These are phyloP conservation scores for Hirtodrosophila cameraria DNA, from an alignment of 2,888 invertebrate genomes.

Conservation along the genomic window DNA sequence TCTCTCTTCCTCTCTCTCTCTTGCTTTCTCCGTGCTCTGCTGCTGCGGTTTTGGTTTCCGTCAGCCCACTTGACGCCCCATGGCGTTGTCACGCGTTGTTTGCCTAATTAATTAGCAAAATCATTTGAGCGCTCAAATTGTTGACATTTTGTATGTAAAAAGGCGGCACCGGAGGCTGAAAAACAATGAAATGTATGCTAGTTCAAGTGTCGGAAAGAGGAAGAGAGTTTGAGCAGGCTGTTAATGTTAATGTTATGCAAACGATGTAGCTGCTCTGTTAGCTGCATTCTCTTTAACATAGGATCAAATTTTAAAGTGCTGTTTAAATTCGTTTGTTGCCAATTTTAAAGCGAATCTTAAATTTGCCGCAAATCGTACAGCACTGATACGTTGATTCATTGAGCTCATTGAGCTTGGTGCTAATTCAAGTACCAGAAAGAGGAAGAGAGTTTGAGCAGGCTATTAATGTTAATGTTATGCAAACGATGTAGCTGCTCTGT, in stretches of 20 bases:
- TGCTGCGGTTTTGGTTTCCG: constrained; percentile 20
- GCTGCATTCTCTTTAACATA: too few species aligned
- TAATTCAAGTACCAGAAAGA: too few species aligned
- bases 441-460: neutral
- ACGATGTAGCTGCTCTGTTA: too few species aligned
- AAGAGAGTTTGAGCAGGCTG: neutral
- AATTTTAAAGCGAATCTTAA: too few species aligned
- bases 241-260: too few species aligned
- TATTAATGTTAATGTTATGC: neutral
- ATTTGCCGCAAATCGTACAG: too few species aligned
- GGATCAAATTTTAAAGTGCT: too few species aligned
- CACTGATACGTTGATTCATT: constrained; percentile 42
- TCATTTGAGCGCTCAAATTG: constrained; percentile 38
- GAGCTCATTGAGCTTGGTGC: constrained; percentile 43
- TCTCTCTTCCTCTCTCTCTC: neutral
- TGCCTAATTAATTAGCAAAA: constrained; percentile 59
- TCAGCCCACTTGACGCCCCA: constrained; percentile 18
- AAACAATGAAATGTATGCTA: neutral
- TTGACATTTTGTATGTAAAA: constrained; percentile 40
- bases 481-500: too few species aligned
- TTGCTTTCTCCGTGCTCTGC: too few species aligned
- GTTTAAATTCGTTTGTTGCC: too few species aligned
- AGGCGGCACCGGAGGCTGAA: constrained; percentile 10
- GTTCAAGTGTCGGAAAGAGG: too few species aligned
- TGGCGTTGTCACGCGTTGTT: constrained; percentile 13